Evolutionary conservation across 1,140 invertebrate genomes (phyloP).

Genomic region (Cotesia vestalis): DNA sequence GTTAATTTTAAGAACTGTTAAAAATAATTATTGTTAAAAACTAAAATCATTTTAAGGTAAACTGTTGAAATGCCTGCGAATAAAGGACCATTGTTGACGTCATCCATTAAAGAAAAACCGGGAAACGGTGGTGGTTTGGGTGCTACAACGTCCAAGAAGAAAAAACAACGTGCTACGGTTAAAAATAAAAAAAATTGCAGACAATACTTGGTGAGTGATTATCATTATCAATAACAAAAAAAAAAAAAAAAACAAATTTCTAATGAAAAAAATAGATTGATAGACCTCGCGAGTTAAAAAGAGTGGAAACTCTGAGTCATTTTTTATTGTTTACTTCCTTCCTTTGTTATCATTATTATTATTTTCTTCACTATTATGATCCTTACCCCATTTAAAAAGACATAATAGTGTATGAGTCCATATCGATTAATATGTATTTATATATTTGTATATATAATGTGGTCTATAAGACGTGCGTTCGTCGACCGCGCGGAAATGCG

Average conservation of each 20-base stretch:
- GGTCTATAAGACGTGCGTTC: slow-evolving; percentile 14
- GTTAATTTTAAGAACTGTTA: neutral
- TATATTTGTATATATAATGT: slow-evolving; percentile 8
- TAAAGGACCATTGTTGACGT: slow-evolving; percentile 49
- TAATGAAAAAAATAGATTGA: no score
- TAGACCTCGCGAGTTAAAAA: no score
- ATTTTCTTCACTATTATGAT: neutral
- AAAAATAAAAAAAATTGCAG: slow-evolving; percentile 57
- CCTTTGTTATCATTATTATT: neutral
- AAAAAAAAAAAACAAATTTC: no score
- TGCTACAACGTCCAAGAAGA: slow-evolving; percentile 45
- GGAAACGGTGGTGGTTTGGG: slow-evolving; percentile 41
- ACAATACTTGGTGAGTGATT: slow-evolving; percentile 56
- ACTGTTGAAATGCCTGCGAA: slow-evolving; percentile 53
- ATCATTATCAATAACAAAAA: neutral
- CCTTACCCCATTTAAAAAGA: no score
- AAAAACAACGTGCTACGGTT: slow-evolving; percentile 49
- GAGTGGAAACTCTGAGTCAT: no score
- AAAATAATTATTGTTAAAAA: neutral
- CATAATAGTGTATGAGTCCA: neutral
- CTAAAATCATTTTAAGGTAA: neutral
- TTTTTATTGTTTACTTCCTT: slow-evolving; percentile 4
- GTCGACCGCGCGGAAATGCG: slow-evolving; percentile 5
- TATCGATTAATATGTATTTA: slow-evolving; percentile 9
- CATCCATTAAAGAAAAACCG: slow-evolving; percentile 52